These are phyloP conservation scores for Rhyacophila evoluta DNA, from an alignment of 2,888 invertebrate genomes.

Conservation along the genomic window DNA sequence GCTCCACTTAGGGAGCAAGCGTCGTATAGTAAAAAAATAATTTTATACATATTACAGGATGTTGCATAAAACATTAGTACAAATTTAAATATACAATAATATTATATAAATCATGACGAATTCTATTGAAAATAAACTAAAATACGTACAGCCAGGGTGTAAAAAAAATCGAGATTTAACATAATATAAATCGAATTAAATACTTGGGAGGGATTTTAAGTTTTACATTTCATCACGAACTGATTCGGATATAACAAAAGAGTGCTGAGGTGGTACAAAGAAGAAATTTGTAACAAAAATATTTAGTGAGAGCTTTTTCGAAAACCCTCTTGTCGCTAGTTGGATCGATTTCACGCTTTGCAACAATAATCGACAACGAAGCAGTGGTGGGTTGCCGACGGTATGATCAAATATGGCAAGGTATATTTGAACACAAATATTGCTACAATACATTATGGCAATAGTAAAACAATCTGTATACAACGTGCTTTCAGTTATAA, in stretches of 20 bases:
- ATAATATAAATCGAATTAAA: not conserved
- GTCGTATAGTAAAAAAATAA: too few species aligned
- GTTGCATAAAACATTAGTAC: too few species aligned
- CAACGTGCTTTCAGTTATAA: too few species aligned
- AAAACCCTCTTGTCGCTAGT: conserved; percentile 33
- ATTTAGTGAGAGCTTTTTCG: conserved; percentile 45
- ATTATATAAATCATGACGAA: too few species aligned
- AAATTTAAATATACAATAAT: too few species aligned
- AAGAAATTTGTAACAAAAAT: conserved; percentile 49
- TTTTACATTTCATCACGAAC: conserved; percentile 8
- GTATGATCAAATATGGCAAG: not conserved
- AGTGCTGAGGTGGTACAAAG: not conserved
- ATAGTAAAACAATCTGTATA: too few species aligned
- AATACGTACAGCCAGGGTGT: too few species aligned
- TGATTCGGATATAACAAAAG: not conserved
- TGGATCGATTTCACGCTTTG: conserved; percentile 50
- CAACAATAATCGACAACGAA: conserved; percentile 43
- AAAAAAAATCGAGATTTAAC: not conserved
- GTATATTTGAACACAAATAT: not conserved
- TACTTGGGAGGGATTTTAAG: not conserved
- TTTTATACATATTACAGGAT: too few species aligned
- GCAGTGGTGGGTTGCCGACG: not conserved
- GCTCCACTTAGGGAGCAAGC: too few species aligned
- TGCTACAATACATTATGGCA: too few species aligned
- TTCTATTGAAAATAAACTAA: too few species aligned